These are phyloP conservation scores for Chloroceryle aenea DNA, from an alignment of 2,113 vertebrate genomes.

Conservation along the genomic window DNA sequence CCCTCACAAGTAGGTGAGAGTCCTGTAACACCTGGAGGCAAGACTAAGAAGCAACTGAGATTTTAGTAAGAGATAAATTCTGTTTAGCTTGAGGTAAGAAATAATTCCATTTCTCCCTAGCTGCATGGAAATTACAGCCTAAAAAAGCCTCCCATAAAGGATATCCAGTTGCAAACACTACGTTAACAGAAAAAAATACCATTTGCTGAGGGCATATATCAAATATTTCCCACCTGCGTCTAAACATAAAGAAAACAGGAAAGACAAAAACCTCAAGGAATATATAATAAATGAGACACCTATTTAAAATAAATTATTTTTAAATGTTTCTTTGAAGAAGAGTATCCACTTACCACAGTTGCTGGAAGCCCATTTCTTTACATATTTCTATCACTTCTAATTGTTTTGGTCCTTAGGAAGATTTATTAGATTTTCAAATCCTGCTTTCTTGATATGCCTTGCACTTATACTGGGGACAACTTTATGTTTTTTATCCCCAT, in stretches of 20 bases:
- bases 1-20: not conserved
- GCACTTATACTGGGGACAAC: not conserved
- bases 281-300: not conserved
- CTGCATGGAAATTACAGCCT: slow-evolving; percentile 17
- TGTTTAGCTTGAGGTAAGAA: slow-evolving; percentile 9
- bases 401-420: not conserved
- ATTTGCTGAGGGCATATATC: not conserved
- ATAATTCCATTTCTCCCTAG: slow-evolving; percentile 4
- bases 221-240: not conserved
- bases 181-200: not conserved
- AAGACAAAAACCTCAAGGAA: not conserved
- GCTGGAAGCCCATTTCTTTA: not conserved
- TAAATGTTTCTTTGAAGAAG: not conserved
- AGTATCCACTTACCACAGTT: not conserved
- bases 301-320: not conserved
- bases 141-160: not conserved
- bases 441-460: not conserved
- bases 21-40: slow-evolving; percentile 1
- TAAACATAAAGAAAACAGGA: not conserved
- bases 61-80: slow-evolving; percentile 21
- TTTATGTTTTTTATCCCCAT: not conserved
- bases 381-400: not conserved
- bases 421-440: not conserved
- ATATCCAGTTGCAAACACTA: not conserved
- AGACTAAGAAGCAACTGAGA: not conserved